These are phyloP conservation scores for Eupsilia transversa DNA, from an alignment of 2,888 invertebrate genomes.

Conservation along the genomic window DNA sequence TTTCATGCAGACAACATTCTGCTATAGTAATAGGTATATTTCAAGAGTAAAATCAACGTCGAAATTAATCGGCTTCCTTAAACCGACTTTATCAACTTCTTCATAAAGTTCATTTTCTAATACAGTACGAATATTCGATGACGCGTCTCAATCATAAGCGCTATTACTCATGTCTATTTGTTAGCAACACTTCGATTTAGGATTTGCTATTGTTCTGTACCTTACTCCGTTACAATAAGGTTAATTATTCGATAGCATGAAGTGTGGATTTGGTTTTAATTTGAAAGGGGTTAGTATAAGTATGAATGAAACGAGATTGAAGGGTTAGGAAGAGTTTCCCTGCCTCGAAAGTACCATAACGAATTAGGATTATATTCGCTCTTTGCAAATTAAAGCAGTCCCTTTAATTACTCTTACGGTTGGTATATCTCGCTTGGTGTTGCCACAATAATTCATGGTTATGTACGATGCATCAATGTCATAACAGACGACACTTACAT, in stretches of 20 bases:
- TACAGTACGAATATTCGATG: conserved; percentile 19
- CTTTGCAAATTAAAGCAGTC: conserved; percentile 48
- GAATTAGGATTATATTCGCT: conserved; percentile 60
- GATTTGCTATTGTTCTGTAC: neutral
- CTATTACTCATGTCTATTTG: conserved; percentile 60
- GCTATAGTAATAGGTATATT: neutral
- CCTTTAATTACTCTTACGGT: conserved; percentile 52
- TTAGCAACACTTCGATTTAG: conserved; percentile 11
- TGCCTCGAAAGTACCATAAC: conserved; percentile 43
- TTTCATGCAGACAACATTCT: conserved; percentile 14
- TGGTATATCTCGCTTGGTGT: conserved; percentile 17
- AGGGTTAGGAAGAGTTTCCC: conserved; percentile 46
- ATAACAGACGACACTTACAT: neutral
- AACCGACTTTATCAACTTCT: neutral
- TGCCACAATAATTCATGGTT: conserved; percentile 29
- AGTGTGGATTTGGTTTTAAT: conserved; percentile 34
- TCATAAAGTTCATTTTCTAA: conserved; percentile 1
- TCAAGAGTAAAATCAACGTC: neutral
- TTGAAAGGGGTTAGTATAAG: conserved; percentile 47
- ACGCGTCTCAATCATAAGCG: conserved; percentile 75
- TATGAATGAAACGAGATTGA: conserved; percentile 56
- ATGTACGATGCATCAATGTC: conserved; percentile 23
- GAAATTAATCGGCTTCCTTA: neutral
- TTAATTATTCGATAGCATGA: neutral
- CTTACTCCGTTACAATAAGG: neutral